Evolutionary conservation across 2,797 vertebrate species (phyloP), one percentile per base, ranked within the genome.

Genomic region (Crocodylus rhombifer): DNA sequence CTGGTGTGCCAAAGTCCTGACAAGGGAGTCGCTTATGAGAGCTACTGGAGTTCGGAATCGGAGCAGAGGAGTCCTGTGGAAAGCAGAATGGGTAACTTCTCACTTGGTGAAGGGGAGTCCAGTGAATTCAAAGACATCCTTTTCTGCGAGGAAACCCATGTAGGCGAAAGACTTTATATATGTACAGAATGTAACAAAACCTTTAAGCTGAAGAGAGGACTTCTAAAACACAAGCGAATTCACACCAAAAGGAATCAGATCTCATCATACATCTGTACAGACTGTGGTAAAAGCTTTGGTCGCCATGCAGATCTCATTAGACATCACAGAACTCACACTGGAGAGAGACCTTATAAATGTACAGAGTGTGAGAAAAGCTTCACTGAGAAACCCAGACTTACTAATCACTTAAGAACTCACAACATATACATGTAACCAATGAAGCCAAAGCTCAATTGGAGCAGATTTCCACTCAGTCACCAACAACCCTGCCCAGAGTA

Each of bases 1-100:
- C 25, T 0, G 0, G 14, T 0, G 6, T 0, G 8, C 61, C 78
- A 0, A 2, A 0, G 16, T 58, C 58, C 1, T 0, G 25, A 4
- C 1, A 20, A 0, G 25, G 56, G 14, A 2, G 21, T 9, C 1
- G 0, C 62, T 0, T 7, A 14, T 0, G 4, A 57, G n/a, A 61
- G 11, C 1, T 2, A 0, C 6, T 58, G 0, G 21, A 2, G 5
- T 0, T 4, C 26, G 0, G 36, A 25, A 4, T 1, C 42, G 4
- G 11, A 4, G 0, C 25, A 1, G 6, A 20, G 56, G 8, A 2
- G 25, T 1, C 23, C 55, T 1, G 0, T 0, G 2, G 65, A 65
- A 14, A 4, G 2, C 1, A 0, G 57, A 5, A 25, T 42, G 13
- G 2, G 30, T 0, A 4, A 6, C 61, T 0, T 15, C 28, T 1